Percentiles rank a stretch among this genome's conserved stretches.
phyloP scores from a whole-genome alignment of 2,113 vertebrate species.

The Tursiops truncatus region DNA sequence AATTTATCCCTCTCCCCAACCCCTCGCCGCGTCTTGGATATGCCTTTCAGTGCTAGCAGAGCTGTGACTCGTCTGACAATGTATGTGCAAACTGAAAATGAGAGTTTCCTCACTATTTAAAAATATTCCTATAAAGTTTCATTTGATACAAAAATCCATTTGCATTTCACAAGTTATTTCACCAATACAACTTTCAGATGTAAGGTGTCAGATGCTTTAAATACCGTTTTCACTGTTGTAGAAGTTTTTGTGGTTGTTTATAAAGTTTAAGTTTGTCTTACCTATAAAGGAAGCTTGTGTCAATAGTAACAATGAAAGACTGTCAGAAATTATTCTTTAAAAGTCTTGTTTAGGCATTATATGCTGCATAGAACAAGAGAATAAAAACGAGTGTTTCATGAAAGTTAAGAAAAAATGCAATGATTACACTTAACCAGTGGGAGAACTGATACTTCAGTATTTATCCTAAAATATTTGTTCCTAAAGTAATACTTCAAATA shows the following conservation, averaged over 20 bases:
- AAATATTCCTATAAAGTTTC: neutral
- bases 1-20: too few species aligned
- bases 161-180: neutral
- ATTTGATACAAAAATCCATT: neutral
- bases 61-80: neutral
- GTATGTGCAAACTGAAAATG: neutral
- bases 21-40: too few species aligned
- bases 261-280: neutral
- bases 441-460: neutral
- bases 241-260: neutral
- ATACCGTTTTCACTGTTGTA: neutral
- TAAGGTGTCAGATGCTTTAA: neutral
- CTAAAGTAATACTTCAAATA: constrained; percentile 27
- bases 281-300: neutral
- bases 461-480: constrained; percentile 27
- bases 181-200: neutral
- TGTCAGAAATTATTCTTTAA: neutral
- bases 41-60: neutral
- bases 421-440: neutral
- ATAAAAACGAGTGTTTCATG: neutral
- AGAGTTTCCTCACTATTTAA: too few species aligned
- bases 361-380: neutral
- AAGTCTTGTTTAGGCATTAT: neutral
- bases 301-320: neutral
- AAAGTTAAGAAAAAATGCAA: neutral